phyloP scores from a whole-genome alignment of 2,888 invertebrate species.

The Zeuzera pyrina region DNA sequence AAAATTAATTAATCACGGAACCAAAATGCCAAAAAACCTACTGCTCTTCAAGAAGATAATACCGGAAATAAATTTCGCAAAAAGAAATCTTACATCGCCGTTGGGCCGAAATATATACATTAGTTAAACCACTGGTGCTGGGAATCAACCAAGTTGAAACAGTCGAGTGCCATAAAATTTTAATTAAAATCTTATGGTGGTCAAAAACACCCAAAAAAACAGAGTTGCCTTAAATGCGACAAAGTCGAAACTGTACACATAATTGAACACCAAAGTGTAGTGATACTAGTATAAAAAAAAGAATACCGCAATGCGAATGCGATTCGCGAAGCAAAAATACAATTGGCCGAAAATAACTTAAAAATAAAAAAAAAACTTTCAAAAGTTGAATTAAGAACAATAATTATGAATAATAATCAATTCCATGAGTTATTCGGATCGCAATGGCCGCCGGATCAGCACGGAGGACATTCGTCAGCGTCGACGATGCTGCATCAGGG shows the following conservation, averaged over 20 bases:
- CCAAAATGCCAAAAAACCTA: slow-evolving; percentile 70
- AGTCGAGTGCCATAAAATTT: slow-evolving; percentile 53
- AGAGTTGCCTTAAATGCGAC: slow-evolving; percentile 66
- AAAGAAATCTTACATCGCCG: slow-evolving; percentile 61
- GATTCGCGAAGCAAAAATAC: slow-evolving; percentile 39
- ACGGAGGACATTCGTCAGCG: slow-evolving; percentile 61
- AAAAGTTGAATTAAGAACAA: slow-evolving; percentile 20
- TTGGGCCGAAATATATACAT: slow-evolving; percentile 59
- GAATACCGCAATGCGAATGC: slow-evolving; percentile 55
- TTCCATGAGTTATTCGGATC: slow-evolving; percentile 66
- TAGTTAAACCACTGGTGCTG: slow-evolving; percentile 49
- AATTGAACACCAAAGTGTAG: slow-evolving; percentile 26
- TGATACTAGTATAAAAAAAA: slow-evolving; percentile 43
- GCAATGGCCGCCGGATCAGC: slow-evolving; percentile 68
- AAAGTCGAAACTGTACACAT: slow-evolving; percentile 38
- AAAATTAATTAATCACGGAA: slow-evolving; percentile 49
- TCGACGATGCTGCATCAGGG: slow-evolving; percentile 59
- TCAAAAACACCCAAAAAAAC: slow-evolving; percentile 17
- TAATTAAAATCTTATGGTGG: slow-evolving; percentile 49
- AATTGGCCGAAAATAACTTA: slow-evolving; percentile 52
- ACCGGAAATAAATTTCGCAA: slow-evolving; percentile 62
- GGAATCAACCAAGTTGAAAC: slow-evolving; percentile 55
- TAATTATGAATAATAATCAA: slow-evolving; percentile 58
- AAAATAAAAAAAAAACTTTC: slow-evolving; percentile 20
- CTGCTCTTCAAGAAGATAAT: slow-evolving; percentile 66